Evolutionary conservation across 2,888 invertebrate genomes (phyloP), one percentile per base, ranked within the genome.

Genomic region (Xestoiulus laeticollis): DNA sequence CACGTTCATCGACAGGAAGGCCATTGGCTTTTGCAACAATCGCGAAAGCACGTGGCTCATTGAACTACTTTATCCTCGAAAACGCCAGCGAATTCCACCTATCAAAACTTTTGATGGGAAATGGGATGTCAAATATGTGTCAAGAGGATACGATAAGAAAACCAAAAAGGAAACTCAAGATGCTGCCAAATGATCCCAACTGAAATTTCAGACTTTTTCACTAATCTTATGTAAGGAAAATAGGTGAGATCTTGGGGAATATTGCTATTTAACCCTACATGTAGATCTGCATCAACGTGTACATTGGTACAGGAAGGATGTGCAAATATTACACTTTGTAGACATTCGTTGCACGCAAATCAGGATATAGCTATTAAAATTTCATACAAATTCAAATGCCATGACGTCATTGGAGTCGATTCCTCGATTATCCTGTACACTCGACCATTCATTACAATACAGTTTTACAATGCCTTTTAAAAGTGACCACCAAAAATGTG

Each of bases 1-100:
- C 26, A n/a, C 68, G 68, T 68, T 26, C 68, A 68, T 68, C 68
- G 68, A 68, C 68, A 68, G 68, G 68, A 68, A 68, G 68, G 68
- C 68, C 68, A 68, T 68, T 68, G 68, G 68, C 68, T 68, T 68
- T n/a, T 68, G 26, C 8, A 68, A 22, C 26, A 68, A 68, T 68
- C 26, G 12, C 8, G 26, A 68, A 38, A 68, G 8, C 68, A 68
- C 68, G 68, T 68, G 68, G 68, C 68, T 68, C n/a, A 12, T 68
- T 68, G 68, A 26, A 68, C 68, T 68, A 68, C 68, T 26, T 59
- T 14, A 59, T 59, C n/a, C 8, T 26, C 68, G 26, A 10, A 68
- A 22, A 68, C 26, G 26, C 68, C 59, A 16, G 22, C 22, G 22
- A 59, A 68, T 26, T 8, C 68, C 68, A 68, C n/a, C 68, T 10